These are phyloP conservation scores for Microtus richardsoni DNA, from an alignment of 2,113 vertebrate genomes.

Conservation along the genomic window DNA sequence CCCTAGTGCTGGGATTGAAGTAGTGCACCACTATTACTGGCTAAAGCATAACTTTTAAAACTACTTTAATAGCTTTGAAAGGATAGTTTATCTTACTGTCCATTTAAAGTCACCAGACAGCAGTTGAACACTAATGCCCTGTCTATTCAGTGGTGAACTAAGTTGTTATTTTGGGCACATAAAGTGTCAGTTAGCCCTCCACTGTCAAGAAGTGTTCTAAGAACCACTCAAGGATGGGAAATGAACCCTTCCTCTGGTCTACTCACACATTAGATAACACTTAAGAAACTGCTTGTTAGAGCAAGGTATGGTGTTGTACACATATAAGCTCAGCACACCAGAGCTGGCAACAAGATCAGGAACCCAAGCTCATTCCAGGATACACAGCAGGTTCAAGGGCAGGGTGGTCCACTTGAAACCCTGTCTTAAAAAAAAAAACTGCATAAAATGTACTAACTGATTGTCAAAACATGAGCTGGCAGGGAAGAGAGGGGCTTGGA, in stretches of 20 bases:
- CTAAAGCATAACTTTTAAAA: background rate
- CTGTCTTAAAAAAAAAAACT: background rate
- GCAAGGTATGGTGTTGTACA: too few species aligned
- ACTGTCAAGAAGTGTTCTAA: background rate
- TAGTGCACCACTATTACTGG: background rate
- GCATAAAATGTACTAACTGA: slow-evolving; percentile 20
- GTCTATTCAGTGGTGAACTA: background rate
- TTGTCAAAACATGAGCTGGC: background rate
- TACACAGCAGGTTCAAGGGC: background rate
- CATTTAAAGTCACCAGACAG: background rate
- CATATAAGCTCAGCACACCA: background rate
- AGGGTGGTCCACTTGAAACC: background rate
- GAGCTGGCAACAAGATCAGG: background rate
- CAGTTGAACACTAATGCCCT: background rate
- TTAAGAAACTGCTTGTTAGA: background rate
- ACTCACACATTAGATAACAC: background rate
- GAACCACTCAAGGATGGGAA: background rate
- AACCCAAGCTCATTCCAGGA: background rate
- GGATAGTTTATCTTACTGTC: background rate
- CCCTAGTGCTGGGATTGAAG: background rate
- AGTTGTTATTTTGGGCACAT: background rate
- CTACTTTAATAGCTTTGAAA: background rate
- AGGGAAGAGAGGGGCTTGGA: background rate
- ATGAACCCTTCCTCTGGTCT: background rate
- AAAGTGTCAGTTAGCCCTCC: background rate